Evolutionary conservation across 1,140 invertebrate genomes (phyloP), one percentile per base, ranked within the genome.

Genomic region (Heliconius melpomene): DNA sequence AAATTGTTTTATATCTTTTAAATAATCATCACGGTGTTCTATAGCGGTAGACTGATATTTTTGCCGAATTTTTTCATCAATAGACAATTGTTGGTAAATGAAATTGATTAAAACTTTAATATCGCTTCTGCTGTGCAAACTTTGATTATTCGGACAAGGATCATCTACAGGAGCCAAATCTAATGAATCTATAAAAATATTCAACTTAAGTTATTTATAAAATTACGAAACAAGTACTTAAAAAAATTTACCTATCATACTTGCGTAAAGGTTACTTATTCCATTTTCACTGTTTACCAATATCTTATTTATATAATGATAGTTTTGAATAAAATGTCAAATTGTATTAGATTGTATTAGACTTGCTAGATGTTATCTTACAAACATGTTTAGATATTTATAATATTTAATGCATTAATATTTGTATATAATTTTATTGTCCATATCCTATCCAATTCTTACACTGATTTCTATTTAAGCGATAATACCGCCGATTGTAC

Each of bases 101-200:
- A 81, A 77, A 54, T 86, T 77, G 71, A 87, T 84, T n/a, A 87
- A 75, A 6, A 23, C 66, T 66, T 66, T 74, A 7, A 87, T 71
- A 70, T 87, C 86, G 70, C 84, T 76, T 73, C 70, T 79, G 23
- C 50, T 78, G 13, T 75, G 74, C 16, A 81, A 82, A 83, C 84
- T 87, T 71, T 84, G 76, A 32, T 79, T 60, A 74, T 75, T 54
- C 9, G 50, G 50, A 79, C 78, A 82, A 26, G 50, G 7, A 2
- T 52, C 57, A 23, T 26, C 16, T 60, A 11, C 23, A 26, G 57
- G 57, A 60, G 8, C 57, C 9, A 26, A 11, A 60, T 23, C 9
- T 60, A 60, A 26, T 60, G 11, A 60, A 60, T 60, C 23, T 60
- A 60, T 29, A 60, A 60, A 60, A 60, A 13, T 60, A 26, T 60